A percentile compares a stretch with the other conserved stretches of the same genome.
These are phyloP conservation scores for Enteromius paludinosus DNA, from an alignment of 2,797 vertebrate species.

Conservation along the genomic window DNA sequence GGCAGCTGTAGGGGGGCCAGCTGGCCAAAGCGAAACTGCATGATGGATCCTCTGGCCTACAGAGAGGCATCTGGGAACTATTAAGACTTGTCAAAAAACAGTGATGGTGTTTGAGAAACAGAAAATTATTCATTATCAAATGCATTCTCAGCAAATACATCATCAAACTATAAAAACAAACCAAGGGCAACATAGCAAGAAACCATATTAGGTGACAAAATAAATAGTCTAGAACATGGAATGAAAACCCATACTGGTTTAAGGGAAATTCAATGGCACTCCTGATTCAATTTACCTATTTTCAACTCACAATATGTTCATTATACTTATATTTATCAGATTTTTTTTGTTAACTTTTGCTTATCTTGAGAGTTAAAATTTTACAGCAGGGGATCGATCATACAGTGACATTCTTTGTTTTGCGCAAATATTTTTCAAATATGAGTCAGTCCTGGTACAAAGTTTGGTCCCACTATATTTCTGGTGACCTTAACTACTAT, in stretches of 20 bases:
- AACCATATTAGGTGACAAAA: neutral
- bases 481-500: too few relatives aligned
- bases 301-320: neutral
- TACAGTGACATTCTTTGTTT: neutral
- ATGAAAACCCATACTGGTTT: neutral
- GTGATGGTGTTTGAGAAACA: conserved; percentile 12
- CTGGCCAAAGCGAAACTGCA: conserved; percentile 21
- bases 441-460: neutral
- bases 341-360: neutral
- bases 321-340: neutral
- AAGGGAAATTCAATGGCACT: neutral
- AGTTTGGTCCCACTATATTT: neutral
- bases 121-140: neutral
- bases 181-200: neutral
- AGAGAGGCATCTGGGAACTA: conserved; percentile 27
- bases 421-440: neutral
- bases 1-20: conserved; percentile 9
- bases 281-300: neutral
- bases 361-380: neutral
- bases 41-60: conserved; percentile 2
- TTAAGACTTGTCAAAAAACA: conserved; percentile 21
- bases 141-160: neutral
- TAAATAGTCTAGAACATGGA: neutral
- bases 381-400: neutral
- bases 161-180: neutral